Base-by-base conservation (phyloP, 2,888 invertebrate genomes). In the Tineola bisselliella region DNA sequence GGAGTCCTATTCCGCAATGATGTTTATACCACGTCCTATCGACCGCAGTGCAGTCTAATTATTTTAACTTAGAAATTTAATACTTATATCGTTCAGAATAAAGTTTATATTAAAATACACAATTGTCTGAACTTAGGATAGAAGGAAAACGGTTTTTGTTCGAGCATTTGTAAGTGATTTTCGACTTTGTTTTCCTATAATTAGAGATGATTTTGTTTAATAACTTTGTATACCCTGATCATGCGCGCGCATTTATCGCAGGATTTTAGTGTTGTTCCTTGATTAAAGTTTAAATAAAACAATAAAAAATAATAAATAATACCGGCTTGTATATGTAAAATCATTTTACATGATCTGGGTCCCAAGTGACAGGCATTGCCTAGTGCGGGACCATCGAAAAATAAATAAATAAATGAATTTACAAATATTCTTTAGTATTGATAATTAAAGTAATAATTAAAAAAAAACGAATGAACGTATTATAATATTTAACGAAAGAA, bases 1-100 rank as follows among this genome's bases (percentile, higher is more conserved):
- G 25, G 25, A 25, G 25, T 25, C 25, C 25, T 12, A 2, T 48
- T 48, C 48, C 48, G 48, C 48, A 48, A 48, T 48, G 48, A 48
- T 48, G 48, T 48, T 17, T 15, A 6, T 25, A 25, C 25, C 70
- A 69, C 73, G 73, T 70, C 71, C 69, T 76, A 78, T 78, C 76
- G 78, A 78, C 76, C 77, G 71, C 68, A 63, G 69, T 70, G 72
- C 70, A 72, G 69, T 17, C 48, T 48, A 48, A n/a, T 15, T 15
- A 48, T n/a, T 43, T 17, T n/a, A 13, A 48, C 2, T 15, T 38
- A 38, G 1, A 48, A 48, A 48, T 48, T n/a, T 15, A n/a, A 5
- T 48, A 10, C 48, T 48, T 48, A 48, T 48, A 3, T 13, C 2
- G n/a, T 5, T 17, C 1, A n/a, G 1, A 48, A 15, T 48, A 48